Evolutionary conservation across 2,888 invertebrate species (phyloP).

Genomic region (Acronicta psi): DNA sequence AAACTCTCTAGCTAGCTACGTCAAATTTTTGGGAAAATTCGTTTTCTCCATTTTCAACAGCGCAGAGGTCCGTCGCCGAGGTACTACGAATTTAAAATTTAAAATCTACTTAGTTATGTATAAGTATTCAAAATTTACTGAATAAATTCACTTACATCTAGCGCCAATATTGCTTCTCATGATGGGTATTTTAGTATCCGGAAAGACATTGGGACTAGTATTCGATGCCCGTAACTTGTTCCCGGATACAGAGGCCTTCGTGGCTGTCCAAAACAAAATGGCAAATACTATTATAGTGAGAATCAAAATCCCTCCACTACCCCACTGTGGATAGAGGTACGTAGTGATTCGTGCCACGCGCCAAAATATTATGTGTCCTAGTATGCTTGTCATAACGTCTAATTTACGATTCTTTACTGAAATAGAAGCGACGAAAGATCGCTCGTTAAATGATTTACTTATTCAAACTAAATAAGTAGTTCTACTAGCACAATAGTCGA

Average conservation of each 20-base stretch:
- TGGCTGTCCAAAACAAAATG: slow-evolving; percentile 82
- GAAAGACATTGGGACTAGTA: slow-evolving; percentile 45
- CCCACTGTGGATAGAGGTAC: slow-evolving; percentile 57
- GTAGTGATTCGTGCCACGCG: slow-evolving; percentile 64
- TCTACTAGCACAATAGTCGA: too few species aligned
- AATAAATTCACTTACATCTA: slow-evolving; percentile 52
- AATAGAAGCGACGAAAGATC: slow-evolving; percentile 62
- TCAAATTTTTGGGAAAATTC: too few species aligned
- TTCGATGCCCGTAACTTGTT: slow-evolving; percentile 48
- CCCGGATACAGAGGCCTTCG: slow-evolving; percentile 57
- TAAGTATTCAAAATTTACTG: not conserved
- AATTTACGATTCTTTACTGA: slow-evolving; percentile 64
- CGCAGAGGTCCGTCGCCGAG: too few species aligned
- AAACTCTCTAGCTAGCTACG: too few species aligned
- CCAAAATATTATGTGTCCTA: slow-evolving; percentile 72
- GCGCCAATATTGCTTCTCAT: slow-evolving; percentile 24
- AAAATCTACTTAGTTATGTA: too few species aligned
- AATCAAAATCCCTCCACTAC: slow-evolving; percentile 58
- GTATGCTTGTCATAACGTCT: slow-evolving; percentile 64
- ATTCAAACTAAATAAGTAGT: too few species aligned
- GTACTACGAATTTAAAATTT: too few species aligned
- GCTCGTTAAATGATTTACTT: slow-evolving; percentile 22
- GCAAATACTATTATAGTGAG: slow-evolving; percentile 75
- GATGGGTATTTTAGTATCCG: slow-evolving; percentile 48
- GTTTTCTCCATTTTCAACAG: too few species aligned